Conservation (phyloP, 2,797 vertebrate genomes). For the Serranus cabrilla region DNA sequence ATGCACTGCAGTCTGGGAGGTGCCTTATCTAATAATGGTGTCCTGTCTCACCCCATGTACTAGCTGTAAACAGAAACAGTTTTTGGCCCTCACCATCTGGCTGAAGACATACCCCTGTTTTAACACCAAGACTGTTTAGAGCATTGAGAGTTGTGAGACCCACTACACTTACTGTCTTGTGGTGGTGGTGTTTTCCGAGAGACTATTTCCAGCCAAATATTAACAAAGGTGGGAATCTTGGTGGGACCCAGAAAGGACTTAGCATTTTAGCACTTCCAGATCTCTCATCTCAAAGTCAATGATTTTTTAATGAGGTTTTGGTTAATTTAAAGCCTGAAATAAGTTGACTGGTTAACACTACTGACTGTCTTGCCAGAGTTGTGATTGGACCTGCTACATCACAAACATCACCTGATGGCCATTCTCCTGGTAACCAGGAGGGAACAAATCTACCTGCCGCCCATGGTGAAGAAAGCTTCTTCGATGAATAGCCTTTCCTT, state of each 20-base stretch:
- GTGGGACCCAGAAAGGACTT: too few species aligned
- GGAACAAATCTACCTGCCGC: conserved; percentile 3
- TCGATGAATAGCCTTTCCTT: background rate
- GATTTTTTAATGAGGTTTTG: too few species aligned
- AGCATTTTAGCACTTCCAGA: too few species aligned
- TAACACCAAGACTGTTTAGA: background rate
- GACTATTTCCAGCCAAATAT: background rate
- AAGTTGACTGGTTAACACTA: too few species aligned
- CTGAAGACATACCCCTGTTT: conserved; percentile 12
- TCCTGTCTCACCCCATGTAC: conserved; percentile 14
- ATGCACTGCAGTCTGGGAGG: conserved; percentile 30
- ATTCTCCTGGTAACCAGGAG: background rate
- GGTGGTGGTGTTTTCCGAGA: background rate
- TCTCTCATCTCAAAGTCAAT: too few species aligned
- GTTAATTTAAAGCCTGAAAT: too few species aligned
- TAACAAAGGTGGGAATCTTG: background rate
- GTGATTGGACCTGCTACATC: background rate
- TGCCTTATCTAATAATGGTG: conserved; percentile 15
- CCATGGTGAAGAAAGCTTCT: background rate
- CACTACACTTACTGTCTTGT: background rate
- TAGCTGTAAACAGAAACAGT: conserved; percentile 5
- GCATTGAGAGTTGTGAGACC: background rate
- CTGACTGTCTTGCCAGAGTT: background rate
- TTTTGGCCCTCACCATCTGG: background rate
- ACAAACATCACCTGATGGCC: conserved; percentile 4